Percentiles rank a stretch among this genome's conserved stretches.
Conservation (phyloP, 2,113 vertebrate genomes). For the Taurulus bubalis region DNA sequence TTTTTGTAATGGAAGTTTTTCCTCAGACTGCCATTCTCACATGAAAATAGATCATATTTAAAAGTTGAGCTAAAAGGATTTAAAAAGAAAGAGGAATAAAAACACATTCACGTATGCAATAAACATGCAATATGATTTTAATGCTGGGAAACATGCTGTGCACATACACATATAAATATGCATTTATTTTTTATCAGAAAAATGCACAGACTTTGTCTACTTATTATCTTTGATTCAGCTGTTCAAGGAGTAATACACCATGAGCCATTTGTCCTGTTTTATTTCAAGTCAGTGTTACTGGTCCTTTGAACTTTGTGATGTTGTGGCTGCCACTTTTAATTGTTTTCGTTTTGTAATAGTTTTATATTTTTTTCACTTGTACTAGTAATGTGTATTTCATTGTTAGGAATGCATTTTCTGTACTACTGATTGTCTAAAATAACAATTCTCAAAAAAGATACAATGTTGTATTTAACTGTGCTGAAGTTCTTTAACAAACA, state of each 20-base stretch:
- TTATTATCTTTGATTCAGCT: conserved; percentile 38
- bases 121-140: conserved; percentile 75
- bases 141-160: conserved; percentile 73
- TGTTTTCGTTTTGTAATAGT: conserved; percentile 54
- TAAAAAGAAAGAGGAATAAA: background rate
- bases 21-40: conserved; percentile 9
- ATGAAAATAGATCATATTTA: conserved; percentile 20
- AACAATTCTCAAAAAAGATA: conserved; percentile 37
- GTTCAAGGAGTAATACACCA: conserved; percentile 52
- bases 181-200: conserved; percentile 73
- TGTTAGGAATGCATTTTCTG: conserved; percentile 50
- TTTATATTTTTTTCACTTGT: conserved; percentile 53
- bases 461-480: conserved; percentile 33
- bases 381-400: conserved; percentile 53
- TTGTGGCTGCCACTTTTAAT: conserved; percentile 51
- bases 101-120: conserved; percentile 78
- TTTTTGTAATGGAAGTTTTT: conserved; percentile 6
- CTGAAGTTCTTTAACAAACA: conserved; percentile 17
- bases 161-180: conserved; percentile 77
- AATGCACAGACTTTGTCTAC: conserved; percentile 61
- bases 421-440: conserved; percentile 50
- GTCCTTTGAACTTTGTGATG: conserved; percentile 39
- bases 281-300: conserved; percentile 32
- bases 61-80: conserved; percentile 39
- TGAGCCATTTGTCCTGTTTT: conserved; percentile 63